Conservation (phyloP, 2,113 vertebrate species). For the Poeciliopsis occidentalis region DNA sequence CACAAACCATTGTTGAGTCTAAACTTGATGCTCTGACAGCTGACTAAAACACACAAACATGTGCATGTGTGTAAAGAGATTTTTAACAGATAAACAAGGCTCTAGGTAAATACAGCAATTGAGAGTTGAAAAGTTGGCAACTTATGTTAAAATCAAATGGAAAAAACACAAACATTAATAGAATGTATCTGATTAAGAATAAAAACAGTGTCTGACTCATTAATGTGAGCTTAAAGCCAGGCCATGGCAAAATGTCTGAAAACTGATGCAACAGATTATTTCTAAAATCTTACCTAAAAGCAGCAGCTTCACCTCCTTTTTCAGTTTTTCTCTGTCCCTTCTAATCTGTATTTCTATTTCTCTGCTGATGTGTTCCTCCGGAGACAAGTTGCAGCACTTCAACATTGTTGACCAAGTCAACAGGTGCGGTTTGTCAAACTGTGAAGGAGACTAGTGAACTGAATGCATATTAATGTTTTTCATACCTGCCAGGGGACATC, state of each 20-base stretch:
- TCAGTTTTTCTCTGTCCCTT: conserved; percentile 72
- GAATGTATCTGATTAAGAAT: background rate
- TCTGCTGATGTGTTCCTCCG: conserved; percentile 78
- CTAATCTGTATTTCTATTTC: conserved; percentile 85
- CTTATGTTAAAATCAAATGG: background rate
- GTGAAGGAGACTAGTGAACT: background rate
- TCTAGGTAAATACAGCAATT: background rate
- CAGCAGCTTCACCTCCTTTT: conserved; percentile 82
- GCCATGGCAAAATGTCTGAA: background rate
- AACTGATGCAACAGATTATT: background rate
- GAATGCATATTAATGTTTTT: conserved; percentile 8
- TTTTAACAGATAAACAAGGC: background rate
- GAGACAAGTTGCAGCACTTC: conserved; percentile 79
- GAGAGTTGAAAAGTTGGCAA: background rate
- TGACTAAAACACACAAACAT: background rate
- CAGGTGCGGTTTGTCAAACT: background rate
- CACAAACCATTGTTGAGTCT: background rate
- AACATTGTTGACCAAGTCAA: conserved; percentile 64
- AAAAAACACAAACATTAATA: background rate
- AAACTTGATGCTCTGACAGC: background rate
- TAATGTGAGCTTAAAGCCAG: background rate
- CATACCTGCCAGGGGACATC: conserved; percentile 7
- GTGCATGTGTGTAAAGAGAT: no score
- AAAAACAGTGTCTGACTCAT: background rate
- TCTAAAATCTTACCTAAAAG: conserved; percentile 82